Percentiles rank a stretch among this genome's conserved stretches.
Conservation (phyloP, 2,888 invertebrate genomes). For the Rotaria magnacalcarata region DNA sequence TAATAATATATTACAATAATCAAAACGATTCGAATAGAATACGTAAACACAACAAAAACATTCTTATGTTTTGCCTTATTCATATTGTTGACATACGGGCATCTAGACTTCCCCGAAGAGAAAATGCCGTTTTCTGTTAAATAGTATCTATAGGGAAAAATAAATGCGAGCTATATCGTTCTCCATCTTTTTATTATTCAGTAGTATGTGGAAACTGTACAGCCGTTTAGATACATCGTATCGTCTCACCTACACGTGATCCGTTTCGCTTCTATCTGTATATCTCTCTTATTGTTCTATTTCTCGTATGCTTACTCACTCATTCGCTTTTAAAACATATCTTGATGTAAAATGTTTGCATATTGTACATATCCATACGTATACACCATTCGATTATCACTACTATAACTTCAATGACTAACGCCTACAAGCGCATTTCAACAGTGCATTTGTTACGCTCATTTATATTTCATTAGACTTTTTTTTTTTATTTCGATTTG, state of each 20-base stretch:
- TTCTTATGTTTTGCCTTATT: not conserved
- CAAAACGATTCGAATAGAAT: not conserved
- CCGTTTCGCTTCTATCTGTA: not conserved
- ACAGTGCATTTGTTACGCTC: not conserved
- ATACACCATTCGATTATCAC: not conserved
- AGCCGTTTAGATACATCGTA: not conserved
- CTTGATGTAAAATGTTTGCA: slow-evolving; percentile 4
- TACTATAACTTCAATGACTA: not conserved
- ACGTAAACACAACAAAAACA: not conserved
- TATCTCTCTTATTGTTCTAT: slow-evolving; percentile 3
- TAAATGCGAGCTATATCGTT: not conserved
- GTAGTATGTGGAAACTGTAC: not conserved
- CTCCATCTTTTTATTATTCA: not conserved
- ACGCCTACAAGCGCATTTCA: not conserved
- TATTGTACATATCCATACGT: not conserved
- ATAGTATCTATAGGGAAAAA: not conserved
- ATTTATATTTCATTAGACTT: not conserved
- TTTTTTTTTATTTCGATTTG: not conserved
- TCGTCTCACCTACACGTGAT: slow-evolving; percentile 3
- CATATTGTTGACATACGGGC: not conserved
- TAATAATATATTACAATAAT: not conserved
- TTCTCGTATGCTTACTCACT: not conserved
- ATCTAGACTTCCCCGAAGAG: not conserved
- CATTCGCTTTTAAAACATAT: not conserved
- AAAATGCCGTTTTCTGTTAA: not conserved